Evolutionary conservation across 1,140 invertebrate species (phyloP).

Genomic region (Calliphora vicina): DNA sequence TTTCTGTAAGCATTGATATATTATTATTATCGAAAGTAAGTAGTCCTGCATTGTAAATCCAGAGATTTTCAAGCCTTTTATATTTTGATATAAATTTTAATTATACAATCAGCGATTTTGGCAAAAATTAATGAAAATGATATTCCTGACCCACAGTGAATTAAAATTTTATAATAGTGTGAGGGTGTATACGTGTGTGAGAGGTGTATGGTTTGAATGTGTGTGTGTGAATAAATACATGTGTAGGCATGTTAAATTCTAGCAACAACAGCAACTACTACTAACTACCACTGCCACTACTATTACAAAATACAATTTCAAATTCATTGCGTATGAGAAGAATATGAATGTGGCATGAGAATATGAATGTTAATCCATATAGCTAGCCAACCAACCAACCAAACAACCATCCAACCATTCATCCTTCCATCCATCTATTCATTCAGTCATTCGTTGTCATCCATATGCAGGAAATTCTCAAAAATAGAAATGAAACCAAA

Average conservation of each 20-base stretch:
- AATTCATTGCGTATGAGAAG: slow-evolving; percentile 23
- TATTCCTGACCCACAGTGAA: no score
- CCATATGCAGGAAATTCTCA: background rate
- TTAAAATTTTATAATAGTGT: background rate
- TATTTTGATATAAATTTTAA: no score
- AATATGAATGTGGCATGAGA: slow-evolving; percentile 1
- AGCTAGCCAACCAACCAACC: background rate
- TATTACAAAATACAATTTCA: background rate
- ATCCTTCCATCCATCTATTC: background rate
- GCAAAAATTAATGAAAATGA: no score
- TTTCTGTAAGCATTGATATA: no score
- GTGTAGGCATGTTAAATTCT: background rate
- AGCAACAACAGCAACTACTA: background rate
- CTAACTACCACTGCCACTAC: background rate
- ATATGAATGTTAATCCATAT: slow-evolving; percentile 25
- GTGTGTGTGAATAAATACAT: background rate
- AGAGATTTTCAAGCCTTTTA: no score
- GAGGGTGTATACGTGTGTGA: background rate
- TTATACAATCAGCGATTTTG: no score
- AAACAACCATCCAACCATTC: background rate
- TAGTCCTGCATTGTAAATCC: no score
- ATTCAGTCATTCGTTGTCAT: background rate
- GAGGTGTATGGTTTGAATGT: background rate
- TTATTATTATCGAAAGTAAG: no score
- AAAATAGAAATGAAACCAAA: background rate